Conservation (phyloP, 2,888 invertebrate species). For the Cetonia aurata region DNA sequence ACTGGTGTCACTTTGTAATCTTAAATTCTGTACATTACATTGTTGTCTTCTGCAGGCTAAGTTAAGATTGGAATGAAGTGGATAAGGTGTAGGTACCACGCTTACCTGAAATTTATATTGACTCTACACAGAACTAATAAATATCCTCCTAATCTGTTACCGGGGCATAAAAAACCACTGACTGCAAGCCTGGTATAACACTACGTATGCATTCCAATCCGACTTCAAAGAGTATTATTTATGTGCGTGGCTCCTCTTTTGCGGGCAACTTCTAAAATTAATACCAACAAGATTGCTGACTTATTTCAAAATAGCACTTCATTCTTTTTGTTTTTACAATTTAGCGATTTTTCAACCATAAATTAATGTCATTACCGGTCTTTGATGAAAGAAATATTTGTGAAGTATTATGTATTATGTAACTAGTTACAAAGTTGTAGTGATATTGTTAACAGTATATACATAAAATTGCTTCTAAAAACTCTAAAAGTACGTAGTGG, state of each 20-base stretch:
- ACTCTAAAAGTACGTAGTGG: no score
- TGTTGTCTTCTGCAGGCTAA: conserved; percentile 16
- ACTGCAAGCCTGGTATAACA: conserved; percentile 31
- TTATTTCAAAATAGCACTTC: no score
- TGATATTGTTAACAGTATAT: no score
- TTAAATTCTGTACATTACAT: conserved; percentile 32
- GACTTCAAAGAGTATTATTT: conserved; percentile 28
- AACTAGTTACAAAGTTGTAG: no score
- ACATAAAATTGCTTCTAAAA: no score
- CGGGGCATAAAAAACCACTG: conserved; percentile 36
- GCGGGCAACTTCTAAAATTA: conserved; percentile 12
- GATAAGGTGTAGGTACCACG: conserved; percentile 24
- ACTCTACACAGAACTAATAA: conserved; percentile 33
- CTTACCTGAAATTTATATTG: conserved; percentile 39
- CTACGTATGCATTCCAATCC: conserved; percentile 22
- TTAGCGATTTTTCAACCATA: no score
- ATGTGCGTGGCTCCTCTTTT: conserved; percentile 10
- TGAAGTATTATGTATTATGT: no score
- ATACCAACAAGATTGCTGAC: not conserved
- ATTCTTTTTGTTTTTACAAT: no score
- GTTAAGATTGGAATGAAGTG: conserved; percentile 36
- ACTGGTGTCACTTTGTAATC: conserved; percentile 23
- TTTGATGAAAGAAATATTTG: no score
- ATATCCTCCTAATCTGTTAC: conserved; percentile 39
- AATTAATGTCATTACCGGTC: no score